A percentile compares a stretch with the other conserved stretches of the same genome.
phyloP scores from a whole-genome alignment of 2,888 invertebrate genomes.

The Tridacna crocea region DNA sequence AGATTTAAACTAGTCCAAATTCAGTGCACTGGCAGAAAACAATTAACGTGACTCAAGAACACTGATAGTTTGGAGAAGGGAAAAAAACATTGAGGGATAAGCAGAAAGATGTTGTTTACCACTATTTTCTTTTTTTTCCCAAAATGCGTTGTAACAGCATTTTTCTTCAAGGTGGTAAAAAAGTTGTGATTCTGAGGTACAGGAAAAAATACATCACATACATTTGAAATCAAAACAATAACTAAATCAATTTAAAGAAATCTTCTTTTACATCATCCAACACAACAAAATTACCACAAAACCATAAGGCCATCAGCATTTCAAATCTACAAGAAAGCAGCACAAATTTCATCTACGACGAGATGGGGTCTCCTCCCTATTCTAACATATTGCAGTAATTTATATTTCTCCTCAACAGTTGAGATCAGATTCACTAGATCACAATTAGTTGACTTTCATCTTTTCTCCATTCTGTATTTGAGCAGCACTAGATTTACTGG shows the following conservation, averaged over 20 bases:
- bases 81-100: not conserved
- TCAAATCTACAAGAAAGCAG: not conserved
- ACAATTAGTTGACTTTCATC: conserved; percentile 8
- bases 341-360: not conserved
- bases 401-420: not conserved
- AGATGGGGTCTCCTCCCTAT: not conserved
- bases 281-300: not conserved
- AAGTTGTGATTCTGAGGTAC: too few species aligned
- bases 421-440: not conserved
- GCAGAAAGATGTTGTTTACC: too few species aligned
- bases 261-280: not conserved
- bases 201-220: not conserved
- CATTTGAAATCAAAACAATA: not conserved
- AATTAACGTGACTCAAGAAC: too few species aligned
- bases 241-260: not conserved
- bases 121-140: not conserved
- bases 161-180: too few species aligned
- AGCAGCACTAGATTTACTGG: conserved; percentile 6
- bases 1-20: too few species aligned
- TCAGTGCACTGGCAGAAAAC: too few species aligned
- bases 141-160: too few species aligned
- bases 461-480: conserved; percentile 1
- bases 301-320: not conserved
- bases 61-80: too few species aligned
- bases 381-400: not conserved